Conservation (phyloP, 2,797 vertebrate genomes). For the Trachops cirrhosus region DNA sequence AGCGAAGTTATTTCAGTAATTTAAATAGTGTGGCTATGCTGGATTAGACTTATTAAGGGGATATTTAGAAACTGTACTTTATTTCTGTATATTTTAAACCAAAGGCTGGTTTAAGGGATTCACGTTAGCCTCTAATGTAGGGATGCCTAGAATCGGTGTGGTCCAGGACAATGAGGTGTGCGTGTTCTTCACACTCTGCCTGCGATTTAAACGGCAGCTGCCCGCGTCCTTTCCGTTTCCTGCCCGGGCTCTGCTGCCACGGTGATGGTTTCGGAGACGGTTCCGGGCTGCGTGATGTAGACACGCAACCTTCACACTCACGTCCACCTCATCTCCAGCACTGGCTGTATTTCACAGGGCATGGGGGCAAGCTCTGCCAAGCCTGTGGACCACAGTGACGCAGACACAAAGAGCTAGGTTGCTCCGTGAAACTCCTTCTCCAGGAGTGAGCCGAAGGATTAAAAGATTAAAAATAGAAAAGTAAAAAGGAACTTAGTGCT, state of each 20-base stretch:
- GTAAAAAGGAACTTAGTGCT: too few species aligned
- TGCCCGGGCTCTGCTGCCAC: neutral
- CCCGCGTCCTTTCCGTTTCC: neutral
- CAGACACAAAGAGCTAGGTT: neutral
- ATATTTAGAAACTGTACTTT: constrained; percentile 48
- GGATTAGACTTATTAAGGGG: neutral
- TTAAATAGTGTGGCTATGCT: neutral
- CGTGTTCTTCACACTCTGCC: constrained; percentile 20
- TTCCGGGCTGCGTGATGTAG: neutral
- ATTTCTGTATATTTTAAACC: constrained; percentile 60
- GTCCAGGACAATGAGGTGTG: constrained; percentile 42
- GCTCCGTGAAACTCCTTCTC: neutral
- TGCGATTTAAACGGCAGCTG: neutral
- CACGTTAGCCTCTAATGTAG: constrained; percentile 24
- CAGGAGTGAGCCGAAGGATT: neutral
- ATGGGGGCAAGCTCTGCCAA: neutral
- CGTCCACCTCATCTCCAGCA: neutral
- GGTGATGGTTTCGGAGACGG: neutral
- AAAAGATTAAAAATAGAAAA: neutral
- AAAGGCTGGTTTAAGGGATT: neutral
- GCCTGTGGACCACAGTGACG: too few species aligned
- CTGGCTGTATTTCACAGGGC: neutral
- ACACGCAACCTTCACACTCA: neutral
- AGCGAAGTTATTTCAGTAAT: constrained; percentile 56
- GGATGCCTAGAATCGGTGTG: constrained; percentile 48